phyloP scores from a whole-genome alignment of 92 coral and sea anemone species.

The Pocillopora meandrina region DNA sequence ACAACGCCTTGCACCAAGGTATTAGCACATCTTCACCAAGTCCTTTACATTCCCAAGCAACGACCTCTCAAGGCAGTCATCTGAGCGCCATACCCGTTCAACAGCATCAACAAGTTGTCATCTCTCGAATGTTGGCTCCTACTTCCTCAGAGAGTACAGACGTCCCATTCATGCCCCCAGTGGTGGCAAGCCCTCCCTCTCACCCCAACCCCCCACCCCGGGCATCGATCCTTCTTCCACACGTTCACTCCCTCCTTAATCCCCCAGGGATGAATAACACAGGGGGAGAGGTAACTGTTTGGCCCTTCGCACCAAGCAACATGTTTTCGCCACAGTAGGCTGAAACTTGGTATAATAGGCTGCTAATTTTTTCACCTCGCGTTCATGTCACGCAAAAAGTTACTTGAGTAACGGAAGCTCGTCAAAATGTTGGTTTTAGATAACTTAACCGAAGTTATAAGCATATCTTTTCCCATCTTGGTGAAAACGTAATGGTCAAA shows the following conservation, averaged over 20 bases:
- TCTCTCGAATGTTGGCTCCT: slow-evolving; percentile 29
- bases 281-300: slow-evolving; percentile 34
- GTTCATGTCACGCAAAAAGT: background rate
- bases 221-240: slow-evolving; percentile 38
- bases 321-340: slow-evolving; percentile 14
- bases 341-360: background rate
- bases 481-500: too few relatives aligned
- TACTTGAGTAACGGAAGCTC: too few relatives aligned
- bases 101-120: slow-evolving; percentile 44
- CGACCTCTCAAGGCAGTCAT: background rate
- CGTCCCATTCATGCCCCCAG: slow-evolving; percentile 32
- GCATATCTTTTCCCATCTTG: too few relatives aligned
- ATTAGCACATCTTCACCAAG: background rate
- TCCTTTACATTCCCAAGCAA: slow-evolving; percentile 3
- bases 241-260: slow-evolving; percentile 40
- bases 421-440: too few relatives aligned
- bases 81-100: slow-evolving; percentile 22
- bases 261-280: slow-evolving; percentile 28
- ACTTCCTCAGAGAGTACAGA: slow-evolving; percentile 18
- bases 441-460: too few relatives aligned
- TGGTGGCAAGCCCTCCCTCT: background rate
- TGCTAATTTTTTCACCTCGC: background rate
- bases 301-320: slow-evolving; percentile 33
- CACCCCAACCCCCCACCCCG: slow-evolving; percentile 18
- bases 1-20: background rate